phyloP scores from a whole-genome alignment of 1,140 invertebrate species.

The Papilio dardanus region DNA sequence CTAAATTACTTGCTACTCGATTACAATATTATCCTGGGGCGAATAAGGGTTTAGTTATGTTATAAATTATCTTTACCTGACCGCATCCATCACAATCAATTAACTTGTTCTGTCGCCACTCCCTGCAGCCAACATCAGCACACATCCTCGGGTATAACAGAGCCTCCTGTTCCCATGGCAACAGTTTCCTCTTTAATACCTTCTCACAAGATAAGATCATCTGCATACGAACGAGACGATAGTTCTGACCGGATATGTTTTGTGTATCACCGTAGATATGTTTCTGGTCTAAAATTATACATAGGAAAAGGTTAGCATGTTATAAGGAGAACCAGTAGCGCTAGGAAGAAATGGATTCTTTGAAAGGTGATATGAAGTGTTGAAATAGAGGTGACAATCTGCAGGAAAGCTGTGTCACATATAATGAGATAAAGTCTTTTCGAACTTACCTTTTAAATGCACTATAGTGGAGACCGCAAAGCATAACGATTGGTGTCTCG shows the following conservation, averaged over 20 bases:
- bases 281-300: slow-evolving; percentile 61
- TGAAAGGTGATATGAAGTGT: too few relatives aligned
- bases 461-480: slow-evolving; percentile 78
- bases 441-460: slow-evolving; percentile 73
- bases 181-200: slow-evolving; percentile 82
- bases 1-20: too few relatives aligned
- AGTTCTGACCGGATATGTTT: slow-evolving; percentile 82
- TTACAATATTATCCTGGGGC: too few relatives aligned
- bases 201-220: slow-evolving; percentile 84
- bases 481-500: slow-evolving; percentile 74
- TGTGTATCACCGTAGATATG: slow-evolving; percentile 82
- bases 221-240: slow-evolving; percentile 84
- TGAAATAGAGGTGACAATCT: too few relatives aligned
- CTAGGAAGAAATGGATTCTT: too few relatives aligned
- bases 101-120: slow-evolving; percentile 77
- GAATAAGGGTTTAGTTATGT: too few relatives aligned
- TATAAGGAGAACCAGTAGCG: too few relatives aligned
- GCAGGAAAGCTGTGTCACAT: too few relatives aligned
- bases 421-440: too few relatives aligned
- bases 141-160: slow-evolving; percentile 87
- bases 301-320: too few relatives aligned
- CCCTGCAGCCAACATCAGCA: slow-evolving; percentile 75
- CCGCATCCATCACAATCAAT: slow-evolving; percentile 83
- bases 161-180: slow-evolving; percentile 86
- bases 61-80: slow-evolving; percentile 75